Evolutionary conservation across 1,140 invertebrate species (phyloP).

Genomic region (Polypedilum vanderplanki): DNA sequence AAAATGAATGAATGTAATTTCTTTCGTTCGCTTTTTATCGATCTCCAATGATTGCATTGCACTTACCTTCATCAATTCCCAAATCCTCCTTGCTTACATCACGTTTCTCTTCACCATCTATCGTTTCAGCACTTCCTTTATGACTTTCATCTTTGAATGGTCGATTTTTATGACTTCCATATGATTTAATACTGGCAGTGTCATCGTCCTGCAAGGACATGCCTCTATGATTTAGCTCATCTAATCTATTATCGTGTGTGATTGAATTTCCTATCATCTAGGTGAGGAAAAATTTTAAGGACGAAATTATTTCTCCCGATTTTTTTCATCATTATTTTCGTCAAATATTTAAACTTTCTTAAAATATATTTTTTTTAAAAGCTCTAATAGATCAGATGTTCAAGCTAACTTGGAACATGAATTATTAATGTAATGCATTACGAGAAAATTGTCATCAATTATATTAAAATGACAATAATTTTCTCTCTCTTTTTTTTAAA

Average conservation of each 20-base stretch:
- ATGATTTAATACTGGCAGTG: conserved; percentile 81
- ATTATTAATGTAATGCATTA: too few relatives aligned
- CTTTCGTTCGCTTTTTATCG: not conserved
- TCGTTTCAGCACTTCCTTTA: conserved; percentile 73
- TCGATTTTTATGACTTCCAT: conserved; percentile 84
- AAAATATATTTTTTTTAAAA: not conserved
- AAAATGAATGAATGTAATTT: conserved; percentile 36
- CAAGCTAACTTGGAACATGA: not conserved
- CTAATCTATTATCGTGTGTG: conserved; percentile 67
- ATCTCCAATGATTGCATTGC: not conserved
- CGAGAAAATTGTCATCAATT: too few relatives aligned
- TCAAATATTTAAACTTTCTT: not conserved
- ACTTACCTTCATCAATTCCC: conserved; percentile 59
- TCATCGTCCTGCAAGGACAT: conserved; percentile 58
- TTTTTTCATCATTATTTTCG: too few relatives aligned
- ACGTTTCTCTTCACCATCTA: conserved; percentile 81
- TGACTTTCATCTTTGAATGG: conserved; percentile 82
- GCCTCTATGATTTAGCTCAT: conserved; percentile 64
- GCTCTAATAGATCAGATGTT: conserved; percentile 1
- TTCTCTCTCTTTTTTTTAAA: not conserved
- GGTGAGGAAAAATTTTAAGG: conserved; percentile 15
- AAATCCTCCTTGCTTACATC: conserved; percentile 86
- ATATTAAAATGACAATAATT: too few relatives aligned
- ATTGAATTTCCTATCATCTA: conserved; percentile 55
- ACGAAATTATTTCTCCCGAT: not conserved